Conservation (phyloP, 92 coral and sea anemone genomes). For the Pocillopora grandis region DNA sequence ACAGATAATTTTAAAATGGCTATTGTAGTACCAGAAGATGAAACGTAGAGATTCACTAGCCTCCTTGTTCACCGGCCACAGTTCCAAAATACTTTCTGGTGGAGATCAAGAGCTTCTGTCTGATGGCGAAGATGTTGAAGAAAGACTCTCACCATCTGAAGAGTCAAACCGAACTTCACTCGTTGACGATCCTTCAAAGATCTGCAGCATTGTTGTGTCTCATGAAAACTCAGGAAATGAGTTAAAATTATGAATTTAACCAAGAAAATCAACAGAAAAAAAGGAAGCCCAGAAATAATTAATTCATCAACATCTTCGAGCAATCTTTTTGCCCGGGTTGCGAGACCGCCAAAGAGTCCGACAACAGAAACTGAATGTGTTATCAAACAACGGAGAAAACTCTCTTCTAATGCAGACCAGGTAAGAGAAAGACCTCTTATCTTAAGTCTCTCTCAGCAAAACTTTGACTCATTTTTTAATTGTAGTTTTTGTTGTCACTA, state of each 20-base stretch:
- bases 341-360: conserved; percentile 23
- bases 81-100: background rate
- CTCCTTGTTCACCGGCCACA: conserved; percentile 12
- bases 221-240: background rate
- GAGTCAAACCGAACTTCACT: conserved; percentile 12
- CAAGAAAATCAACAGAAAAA: background rate
- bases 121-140: conserved; percentile 7
- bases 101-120: conserved; percentile 29
- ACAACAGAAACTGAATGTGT: background rate
- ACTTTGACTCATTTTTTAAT: too few species aligned
- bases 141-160: background rate
- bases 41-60: conserved; percentile 38
- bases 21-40: conserved; percentile 16
- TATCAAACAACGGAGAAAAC: conserved; percentile 7
- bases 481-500: too few species aligned
- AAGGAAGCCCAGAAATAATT: conserved; percentile 8
- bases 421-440: background rate
- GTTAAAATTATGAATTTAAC: background rate
- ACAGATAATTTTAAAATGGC: conserved; percentile 2
- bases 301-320: background rate
- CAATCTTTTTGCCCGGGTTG: conserved; percentile 21
- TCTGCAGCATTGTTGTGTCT: background rate
- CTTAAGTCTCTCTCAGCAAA: too few species aligned
- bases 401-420: background rate
- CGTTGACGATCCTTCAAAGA: conserved; percentile 20